Base-by-base conservation (phyloP, 2,797 vertebrate species). In the Meda fulgida region DNA sequence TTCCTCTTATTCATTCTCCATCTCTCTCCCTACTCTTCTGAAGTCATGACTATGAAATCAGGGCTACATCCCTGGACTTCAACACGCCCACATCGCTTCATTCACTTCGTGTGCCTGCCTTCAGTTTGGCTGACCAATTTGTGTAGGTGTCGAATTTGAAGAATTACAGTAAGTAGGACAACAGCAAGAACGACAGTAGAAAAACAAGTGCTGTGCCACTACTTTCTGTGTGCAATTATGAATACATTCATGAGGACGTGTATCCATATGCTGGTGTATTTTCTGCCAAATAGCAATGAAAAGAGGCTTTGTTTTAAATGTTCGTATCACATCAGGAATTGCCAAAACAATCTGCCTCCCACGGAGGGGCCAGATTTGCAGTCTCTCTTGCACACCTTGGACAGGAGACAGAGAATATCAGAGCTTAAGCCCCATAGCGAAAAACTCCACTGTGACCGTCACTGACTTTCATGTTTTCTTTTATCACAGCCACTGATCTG, bases 81-180 rank as follows among this genome's bases (percentile, higher is more conserved):
- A 69, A 67, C 60, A 83, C 79, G 40, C 86, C 88, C 83, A 89
- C 90, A 87, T 86, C 87, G 89, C 90, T 92, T 89, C 92, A 93
- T 94, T 94, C 90, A 95, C 89, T 92, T 88, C 7, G 85, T 36
- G 78, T 83, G 87, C 88, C 84, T n/a, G n/a, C 85, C 84, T 90
- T 84, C 78, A 80, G 55, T 90, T 92, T 93, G 92, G 91, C 92
- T 93, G 91, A 91, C 91, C 91, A 88, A 87, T 89, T 66, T 89
- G 90, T 91, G 93, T 94, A 95, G 93, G 94, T 94, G 93, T 94
- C 90, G 76, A 92, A 93, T 93, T 92, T 92, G 90, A 94, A 93
- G 89, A 94, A 93, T 90, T 93, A 92, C 92, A 93, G 89, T 92
- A 95, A 93, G 91, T 93, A 94, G 92, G 92, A 93, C 93, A 94